Evolutionary conservation across 2,797 vertebrate genomes (phyloP).

Genomic region (Acrossocheilus fasciatus): DNA sequence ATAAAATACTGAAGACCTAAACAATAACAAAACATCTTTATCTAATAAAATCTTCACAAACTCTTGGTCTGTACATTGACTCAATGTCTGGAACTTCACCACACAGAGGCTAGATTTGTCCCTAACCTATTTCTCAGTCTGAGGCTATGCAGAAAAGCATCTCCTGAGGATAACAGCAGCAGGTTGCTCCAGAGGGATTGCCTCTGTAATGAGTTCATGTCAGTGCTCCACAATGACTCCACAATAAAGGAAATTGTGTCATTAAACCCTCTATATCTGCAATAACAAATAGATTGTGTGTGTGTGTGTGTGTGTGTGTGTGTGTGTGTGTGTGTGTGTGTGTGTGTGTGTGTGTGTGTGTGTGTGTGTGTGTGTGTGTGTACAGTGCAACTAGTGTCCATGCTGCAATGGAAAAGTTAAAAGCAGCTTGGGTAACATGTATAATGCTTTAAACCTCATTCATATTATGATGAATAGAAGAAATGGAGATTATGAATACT

Average conservation of each 20-base stretch:
- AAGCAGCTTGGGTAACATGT: neutral
- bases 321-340: neutral
- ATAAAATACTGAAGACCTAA: neutral
- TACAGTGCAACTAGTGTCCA: neutral
- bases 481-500: neutral
- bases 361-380: neutral
- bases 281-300: neutral
- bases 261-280: neutral
- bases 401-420: neutral
- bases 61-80: neutral
- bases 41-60: neutral
- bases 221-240: neutral
- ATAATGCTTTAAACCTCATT: neutral
- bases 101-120: neutral
- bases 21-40: neutral
- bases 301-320: too few relatives aligned
- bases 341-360: neutral
- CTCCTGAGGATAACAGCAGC: neutral
- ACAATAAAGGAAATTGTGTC: neutral
- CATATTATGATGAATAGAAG: neutral
- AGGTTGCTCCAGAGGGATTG: neutral
- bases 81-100: neutral
- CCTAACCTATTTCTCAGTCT: neutral
- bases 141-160: conserved; percentile 1
- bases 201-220: neutral